These are phyloP conservation scores for Monopis laevigella DNA, from an alignment of 2,888 invertebrate genomes.

Conservation along the genomic window DNA sequence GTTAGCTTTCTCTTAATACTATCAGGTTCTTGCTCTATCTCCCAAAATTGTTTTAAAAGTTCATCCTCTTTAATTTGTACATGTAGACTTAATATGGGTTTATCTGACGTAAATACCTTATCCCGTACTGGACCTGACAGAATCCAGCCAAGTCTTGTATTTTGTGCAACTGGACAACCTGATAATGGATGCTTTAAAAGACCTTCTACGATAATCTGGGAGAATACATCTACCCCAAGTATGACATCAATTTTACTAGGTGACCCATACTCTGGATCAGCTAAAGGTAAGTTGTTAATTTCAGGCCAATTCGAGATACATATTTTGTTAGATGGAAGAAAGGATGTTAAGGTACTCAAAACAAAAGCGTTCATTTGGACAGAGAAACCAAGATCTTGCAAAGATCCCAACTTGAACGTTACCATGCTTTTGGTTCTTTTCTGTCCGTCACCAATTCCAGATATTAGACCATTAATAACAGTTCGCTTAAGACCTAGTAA, in stretches of 20 bases:
- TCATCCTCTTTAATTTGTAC: conserved; percentile 19
- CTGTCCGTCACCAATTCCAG: conserved; percentile 19
- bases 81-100: conserved; percentile 16
- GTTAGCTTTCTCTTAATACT: conserved; percentile 14
- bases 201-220: no score
- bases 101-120: neutral
- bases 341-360: conserved; percentile 16
- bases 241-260: conserved; percentile 20
- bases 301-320: conserved; percentile 16
- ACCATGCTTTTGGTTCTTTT: conserved; percentile 17
- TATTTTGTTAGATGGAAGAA: conserved; percentile 15
- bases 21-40: conserved; percentile 19
- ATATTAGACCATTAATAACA: conserved; percentile 19
- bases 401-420: conserved; percentile 16
- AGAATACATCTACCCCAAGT: conserved; percentile 19
- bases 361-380: conserved; percentile 20
- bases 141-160: conserved; percentile 22
- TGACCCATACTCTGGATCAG: conserved; percentile 17
- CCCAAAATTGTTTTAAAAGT: conserved; percentile 19
- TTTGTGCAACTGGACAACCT: conserved; percentile 14
- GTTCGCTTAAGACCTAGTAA: conserved; percentile 19
- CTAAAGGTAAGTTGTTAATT: conserved; percentile 17
- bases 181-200: neutral
- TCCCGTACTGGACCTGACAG: conserved; percentile 17
- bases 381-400: conserved; percentile 11